Conservation (phyloP, 2,113 vertebrate species). For the Atherinomorus stipes region DNA sequence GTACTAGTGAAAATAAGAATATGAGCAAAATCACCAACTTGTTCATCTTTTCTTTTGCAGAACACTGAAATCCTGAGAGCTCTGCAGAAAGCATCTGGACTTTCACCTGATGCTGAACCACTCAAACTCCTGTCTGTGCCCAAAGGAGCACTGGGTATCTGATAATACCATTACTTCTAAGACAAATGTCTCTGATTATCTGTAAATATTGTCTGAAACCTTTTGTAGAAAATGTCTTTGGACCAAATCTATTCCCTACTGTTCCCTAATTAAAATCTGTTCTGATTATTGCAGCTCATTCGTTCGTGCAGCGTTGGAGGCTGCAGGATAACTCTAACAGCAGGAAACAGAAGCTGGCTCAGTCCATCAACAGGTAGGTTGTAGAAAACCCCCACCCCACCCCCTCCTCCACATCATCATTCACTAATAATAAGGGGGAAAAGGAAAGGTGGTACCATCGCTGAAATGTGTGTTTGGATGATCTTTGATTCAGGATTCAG, state of each 20-base stretch:
- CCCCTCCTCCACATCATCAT: background rate
- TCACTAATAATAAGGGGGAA: background rate
- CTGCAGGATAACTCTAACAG: constrained; percentile 77
- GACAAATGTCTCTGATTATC: too few relatives aligned
- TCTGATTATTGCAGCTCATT: constrained; percentile 60
- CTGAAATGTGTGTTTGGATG: background rate
- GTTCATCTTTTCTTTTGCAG: constrained; percentile 67
- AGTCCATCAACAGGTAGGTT: constrained; percentile 77
- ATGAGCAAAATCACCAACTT: background rate
- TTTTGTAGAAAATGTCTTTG: background rate
- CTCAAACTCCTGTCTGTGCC: constrained; percentile 77
- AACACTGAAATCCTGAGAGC: constrained; percentile 90
- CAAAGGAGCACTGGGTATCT: constrained; percentile 77
- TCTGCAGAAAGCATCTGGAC: constrained; percentile 85
- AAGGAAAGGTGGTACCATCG: background rate
- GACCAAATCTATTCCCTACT: too few relatives aligned
- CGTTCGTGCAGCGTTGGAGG: constrained; percentile 78
- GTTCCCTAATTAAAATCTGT: background rate
- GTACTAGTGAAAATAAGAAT: too few relatives aligned
- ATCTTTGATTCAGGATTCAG: constrained; percentile 64
- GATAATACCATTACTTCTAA: background rate
- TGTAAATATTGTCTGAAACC: background rate
- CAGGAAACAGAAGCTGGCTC: constrained; percentile 83
- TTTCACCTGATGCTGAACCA: constrained; percentile 72
- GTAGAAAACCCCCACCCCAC: rapidly evolving